Conservation (phyloP, 2,888 invertebrate species). For the Dicycla oo region DNA sequence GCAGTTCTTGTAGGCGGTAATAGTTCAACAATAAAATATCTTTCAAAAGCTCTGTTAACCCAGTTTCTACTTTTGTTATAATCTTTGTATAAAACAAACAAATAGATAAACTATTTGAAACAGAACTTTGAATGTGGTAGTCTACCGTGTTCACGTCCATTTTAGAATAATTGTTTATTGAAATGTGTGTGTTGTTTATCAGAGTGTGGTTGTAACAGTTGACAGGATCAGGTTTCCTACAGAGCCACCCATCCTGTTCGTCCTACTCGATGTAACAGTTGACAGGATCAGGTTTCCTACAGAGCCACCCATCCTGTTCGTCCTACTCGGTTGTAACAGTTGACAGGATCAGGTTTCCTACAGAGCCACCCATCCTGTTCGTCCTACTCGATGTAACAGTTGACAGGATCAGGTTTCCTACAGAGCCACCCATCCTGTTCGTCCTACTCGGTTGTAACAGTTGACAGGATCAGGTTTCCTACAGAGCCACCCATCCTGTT, state of each 20-base stretch:
- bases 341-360: too few species aligned
- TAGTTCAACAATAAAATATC: not conserved
- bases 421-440: not conserved
- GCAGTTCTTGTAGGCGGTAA: not conserved
- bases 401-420: too few species aligned
- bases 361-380: not conserved
- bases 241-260: too few species aligned
- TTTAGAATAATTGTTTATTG: too few species aligned
- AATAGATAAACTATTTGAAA: conserved; percentile 1
- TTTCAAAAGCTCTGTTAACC: not conserved
- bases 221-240: not conserved
- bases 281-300: too few species aligned
- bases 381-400: too few species aligned
- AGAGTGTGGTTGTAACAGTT: too few species aligned
- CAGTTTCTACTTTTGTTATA: conserved; percentile 3
- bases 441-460: not conserved
- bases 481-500: not conserved
- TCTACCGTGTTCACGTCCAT: not conserved
- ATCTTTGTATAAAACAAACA: not conserved
- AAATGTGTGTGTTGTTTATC: too few species aligned
- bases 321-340: not conserved
- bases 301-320: not conserved
- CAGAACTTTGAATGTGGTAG: not conserved
- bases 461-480: too few species aligned
- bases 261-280: too few species aligned